Base-by-base conservation (phyloP, 2,113 vertebrate genomes). In the Cyprinus carpio region DNA sequence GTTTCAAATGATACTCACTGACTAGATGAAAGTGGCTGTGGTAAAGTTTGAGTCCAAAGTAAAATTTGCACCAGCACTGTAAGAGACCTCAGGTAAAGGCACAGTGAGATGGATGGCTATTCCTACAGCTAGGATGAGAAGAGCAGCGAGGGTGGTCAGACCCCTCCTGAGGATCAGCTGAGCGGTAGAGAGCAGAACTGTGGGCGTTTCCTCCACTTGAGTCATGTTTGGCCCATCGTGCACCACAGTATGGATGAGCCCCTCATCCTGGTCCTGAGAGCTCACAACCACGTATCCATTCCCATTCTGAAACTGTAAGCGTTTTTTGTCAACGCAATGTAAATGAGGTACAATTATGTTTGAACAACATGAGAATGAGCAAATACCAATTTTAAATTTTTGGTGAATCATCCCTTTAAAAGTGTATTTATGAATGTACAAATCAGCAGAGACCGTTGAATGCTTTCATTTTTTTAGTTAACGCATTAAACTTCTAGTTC, bases 81-180 rank as follows among this genome's bases (percentile, higher is more conserved):
- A 75, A 13, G 20, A 0, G 4, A 6, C 58, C 18, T 92, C 83
- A 6, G 93, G 93, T 16, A 91, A 75, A 10, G 93, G 93, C 31
- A 93, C 72, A 2, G 90, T 88, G 34, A 92, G 86, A 84, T 92
- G 91, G 71, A 93, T 81, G 4, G 25, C 58, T 0, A 83, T 49
- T 51, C 94, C 94, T n/a, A 86, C 87, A 43, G 75, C 88, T 9
- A 95, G 91, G 7, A 93, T 79, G 18, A 84, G 65, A 31, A 93
- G 37, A 4, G 90, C 90, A 8, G 81, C 90, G 16, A 93, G 85
- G 37, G 88, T 15, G 40, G 86, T 84, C 80, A 94, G 82, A 46
- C 94, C 93, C 87, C 94, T 90, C 10, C 93, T 88, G 87, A 95
- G 20, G 37, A 95, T 25, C 87, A 95, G 90, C 91, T 95, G 94